phyloP scores from a whole-genome alignment of 2,113 vertebrate genomes.

The Brevimyrus niger region DNA sequence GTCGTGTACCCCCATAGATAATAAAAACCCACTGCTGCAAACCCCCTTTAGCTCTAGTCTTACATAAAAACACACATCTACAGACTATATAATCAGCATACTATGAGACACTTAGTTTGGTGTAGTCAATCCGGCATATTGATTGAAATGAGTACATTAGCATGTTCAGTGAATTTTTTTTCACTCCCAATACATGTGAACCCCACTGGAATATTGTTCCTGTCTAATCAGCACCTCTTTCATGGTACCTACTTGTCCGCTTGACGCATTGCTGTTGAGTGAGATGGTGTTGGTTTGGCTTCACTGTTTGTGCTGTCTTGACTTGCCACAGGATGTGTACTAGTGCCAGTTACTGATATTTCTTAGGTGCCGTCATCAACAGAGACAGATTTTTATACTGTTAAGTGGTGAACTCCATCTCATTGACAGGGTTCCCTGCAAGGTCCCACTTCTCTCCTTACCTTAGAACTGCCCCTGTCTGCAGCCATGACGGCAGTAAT shows the following conservation, averaged over 20 bases:
- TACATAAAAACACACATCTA: neutral
- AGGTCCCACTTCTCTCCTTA: neutral
- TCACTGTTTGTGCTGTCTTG: neutral
- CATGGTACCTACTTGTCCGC: neutral
- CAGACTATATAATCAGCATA: neutral
- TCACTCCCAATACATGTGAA: neutral
- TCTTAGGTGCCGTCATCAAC: neutral
- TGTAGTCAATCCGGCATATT: neutral
- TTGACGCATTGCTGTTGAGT: neutral
- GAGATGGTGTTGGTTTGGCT: neutral
- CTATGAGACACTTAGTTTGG: neutral
- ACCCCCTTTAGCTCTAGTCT: neutral
- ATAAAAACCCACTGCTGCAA: neutral
- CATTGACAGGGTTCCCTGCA: too few species aligned
- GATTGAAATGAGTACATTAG: neutral
- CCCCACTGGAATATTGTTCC: neutral
- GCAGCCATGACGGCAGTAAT: neutral
- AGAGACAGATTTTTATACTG: neutral
- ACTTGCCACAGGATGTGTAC: neutral
- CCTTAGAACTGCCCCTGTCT: neutral
- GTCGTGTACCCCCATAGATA: neutral
- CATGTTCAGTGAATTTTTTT: neutral
- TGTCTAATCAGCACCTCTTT: neutral
- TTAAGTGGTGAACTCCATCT: neutral
- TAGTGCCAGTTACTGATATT: neutral